These are phyloP conservation scores for Galleria mellonella DNA, from an alignment of 1,140 invertebrate species.

Conservation along the genomic window DNA sequence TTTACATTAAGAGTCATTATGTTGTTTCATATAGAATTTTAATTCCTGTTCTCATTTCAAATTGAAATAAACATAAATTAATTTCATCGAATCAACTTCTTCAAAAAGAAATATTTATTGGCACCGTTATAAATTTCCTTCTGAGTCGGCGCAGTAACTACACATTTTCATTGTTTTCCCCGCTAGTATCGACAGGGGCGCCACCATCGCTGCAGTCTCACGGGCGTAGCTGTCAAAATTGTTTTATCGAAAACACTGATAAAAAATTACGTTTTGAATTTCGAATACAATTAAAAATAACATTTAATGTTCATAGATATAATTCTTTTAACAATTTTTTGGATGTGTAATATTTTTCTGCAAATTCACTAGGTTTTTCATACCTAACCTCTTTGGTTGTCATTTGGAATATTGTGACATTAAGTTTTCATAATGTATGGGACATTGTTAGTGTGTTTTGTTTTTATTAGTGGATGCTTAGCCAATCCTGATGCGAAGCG, in stretches of 20 bases:
- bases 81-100: background rate
- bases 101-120: constrained; percentile 11
- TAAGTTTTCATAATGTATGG: constrained; percentile 12
- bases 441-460: constrained; percentile 25
- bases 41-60: no score
- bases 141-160: constrained; percentile 42
- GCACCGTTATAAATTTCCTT: constrained; percentile 21
- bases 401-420: constrained; percentile 2
- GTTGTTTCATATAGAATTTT: no score
- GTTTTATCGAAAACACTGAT: background rate
- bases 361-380: background rate
- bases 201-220: constrained; percentile 38
- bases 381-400: constrained; percentile 5
- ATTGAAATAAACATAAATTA: no score
- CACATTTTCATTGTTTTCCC: constrained; percentile 18
- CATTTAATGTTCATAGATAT: background rate
- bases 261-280: constrained; percentile 2
- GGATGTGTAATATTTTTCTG: background rate
- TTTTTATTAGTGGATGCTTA: constrained; percentile 30
- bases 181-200: constrained; percentile 46
- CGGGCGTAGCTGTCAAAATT: constrained; percentile 60
- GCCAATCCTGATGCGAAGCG: constrained; percentile 93
- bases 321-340: no score
- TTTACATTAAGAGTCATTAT: no score
- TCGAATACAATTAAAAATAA: background rate